phyloP scores from a whole-genome alignment of 1,140 invertebrate genomes.

The Dendrolimus punctatus region DNA sequence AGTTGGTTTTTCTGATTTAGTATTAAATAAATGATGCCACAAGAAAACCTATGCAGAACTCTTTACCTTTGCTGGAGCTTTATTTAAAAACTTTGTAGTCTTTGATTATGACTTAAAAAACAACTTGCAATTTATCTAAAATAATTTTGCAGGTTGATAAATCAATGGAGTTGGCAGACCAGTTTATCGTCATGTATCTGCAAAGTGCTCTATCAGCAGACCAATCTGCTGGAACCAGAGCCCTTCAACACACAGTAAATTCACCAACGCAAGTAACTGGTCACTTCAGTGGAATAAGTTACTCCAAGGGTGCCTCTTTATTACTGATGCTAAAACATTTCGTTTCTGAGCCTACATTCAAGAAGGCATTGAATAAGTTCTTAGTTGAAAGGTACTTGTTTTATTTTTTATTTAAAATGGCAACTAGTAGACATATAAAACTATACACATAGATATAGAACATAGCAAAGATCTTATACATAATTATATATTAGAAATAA shows the following conservation, averaged over 20 bases:
- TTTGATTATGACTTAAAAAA: not conserved
- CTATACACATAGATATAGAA: too few relatives aligned
- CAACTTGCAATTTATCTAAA: not conserved
- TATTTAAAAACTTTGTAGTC: too few relatives aligned
- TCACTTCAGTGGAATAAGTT: conserved; percentile 75
- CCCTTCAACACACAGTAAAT: conserved; percentile 56
- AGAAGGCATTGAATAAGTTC: conserved; percentile 73
- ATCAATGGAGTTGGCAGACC: conserved; percentile 38
- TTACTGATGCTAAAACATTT: conserved; percentile 84
- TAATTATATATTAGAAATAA: too few relatives aligned
- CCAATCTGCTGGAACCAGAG: conserved; percentile 30
- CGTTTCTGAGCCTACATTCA: conserved; percentile 76
- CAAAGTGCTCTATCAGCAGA: conserved; percentile 52
- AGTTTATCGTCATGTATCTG: conserved; percentile 51
- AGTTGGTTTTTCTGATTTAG: too few relatives aligned
- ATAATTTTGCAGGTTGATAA: conserved; percentile 30
- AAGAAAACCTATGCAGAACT: too few relatives aligned
- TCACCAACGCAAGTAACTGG: conserved; percentile 70
- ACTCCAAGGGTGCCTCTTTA: conserved; percentile 77
- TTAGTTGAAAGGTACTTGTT: conserved; percentile 63
- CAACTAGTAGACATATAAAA: too few relatives aligned
- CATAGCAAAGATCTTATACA: too few relatives aligned
- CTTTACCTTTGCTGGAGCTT: too few relatives aligned
- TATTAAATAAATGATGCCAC: too few relatives aligned
- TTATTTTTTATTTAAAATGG: not conserved